Conservation (phyloP, 1,140 invertebrate species). For the Cotesia typhae region DNA sequence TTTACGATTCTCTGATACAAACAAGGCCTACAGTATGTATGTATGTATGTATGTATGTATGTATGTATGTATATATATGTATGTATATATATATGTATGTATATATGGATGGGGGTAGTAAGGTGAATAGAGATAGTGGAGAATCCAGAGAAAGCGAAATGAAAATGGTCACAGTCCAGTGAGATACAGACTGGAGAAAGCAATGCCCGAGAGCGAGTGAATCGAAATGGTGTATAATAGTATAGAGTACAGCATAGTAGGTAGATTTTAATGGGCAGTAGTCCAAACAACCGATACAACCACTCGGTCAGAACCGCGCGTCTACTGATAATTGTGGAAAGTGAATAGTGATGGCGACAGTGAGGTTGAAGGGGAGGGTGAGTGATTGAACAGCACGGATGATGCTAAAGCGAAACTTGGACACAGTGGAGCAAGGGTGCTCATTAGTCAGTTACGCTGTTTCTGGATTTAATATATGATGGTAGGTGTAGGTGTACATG, state of each 20-base stretch:
- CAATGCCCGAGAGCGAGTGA: not conserved
- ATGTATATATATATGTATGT: not conserved
- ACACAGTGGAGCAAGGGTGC: not conserved
- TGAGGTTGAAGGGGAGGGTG: not conserved
- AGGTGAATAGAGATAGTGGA: not conserved
- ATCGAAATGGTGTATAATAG: not conserved
- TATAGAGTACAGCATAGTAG: too few relatives aligned
- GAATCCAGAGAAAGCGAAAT: not conserved
- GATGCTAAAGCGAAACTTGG: not conserved
- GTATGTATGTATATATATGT: not conserved
- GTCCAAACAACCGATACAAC: slow-evolving; percentile 16
- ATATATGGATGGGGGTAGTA: not conserved
- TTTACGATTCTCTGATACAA: too few relatives aligned
- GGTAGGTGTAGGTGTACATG: not conserved
- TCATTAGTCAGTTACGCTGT: slow-evolving; percentile 28
- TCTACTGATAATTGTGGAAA: slow-evolving; percentile 22
- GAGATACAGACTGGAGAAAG: not conserved
- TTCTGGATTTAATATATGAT: not conserved
- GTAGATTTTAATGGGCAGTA: slow-evolving; percentile 10
- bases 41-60: not conserved
- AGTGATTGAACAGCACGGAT: slow-evolving; percentile 9
- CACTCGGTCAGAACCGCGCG: slow-evolving; percentile 3
- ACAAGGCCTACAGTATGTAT: not conserved
- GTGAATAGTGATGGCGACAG: slow-evolving; percentile 10
- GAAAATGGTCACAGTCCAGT: not conserved